Evolutionary conservation across 2,797 vertebrate genomes (phyloP), one percentile per base, ranked within the genome.

Genomic region (Clangula hyemalis): DNA sequence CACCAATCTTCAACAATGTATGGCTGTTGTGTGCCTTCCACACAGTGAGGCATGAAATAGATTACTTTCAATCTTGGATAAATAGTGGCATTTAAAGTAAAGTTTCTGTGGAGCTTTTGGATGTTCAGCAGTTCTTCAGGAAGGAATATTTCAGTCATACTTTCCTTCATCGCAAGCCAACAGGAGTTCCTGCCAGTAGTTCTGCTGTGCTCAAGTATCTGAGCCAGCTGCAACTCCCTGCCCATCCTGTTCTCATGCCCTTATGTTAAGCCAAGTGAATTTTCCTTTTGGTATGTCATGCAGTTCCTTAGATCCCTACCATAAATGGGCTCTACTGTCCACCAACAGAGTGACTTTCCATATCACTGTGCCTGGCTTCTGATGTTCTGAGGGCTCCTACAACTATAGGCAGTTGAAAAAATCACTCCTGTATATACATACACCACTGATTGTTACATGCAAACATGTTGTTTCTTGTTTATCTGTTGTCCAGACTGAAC

Each of bases 131-230:
- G 54, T 70, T 95, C 51, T 49, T 12, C 47, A 81, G 66, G 45
- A 88, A 68, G 43, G 85, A 85, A 51, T 90, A 39, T 86, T 88
- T 66, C 32, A 90, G 74, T 94, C 77, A 72, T 74, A 74, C 62
- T 95, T 95, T 72, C 76, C 82, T 90, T 91, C 38, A 58, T 93
- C 76, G 54, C 51, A 77, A 84, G 85, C 85, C 89, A 93, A 5
- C 4, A 32, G 27, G 20, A 8, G 4, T 91, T 88, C 80, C 60
- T 95, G 87, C 73, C 93, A 91, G 53, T 65, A 68, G 47, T 91
- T 87, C 57, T 73, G 39, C 49, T 68, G 5, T 0, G 1, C 27
- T 78, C 5, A 49, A 75, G 72, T 77, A 56, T 34, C 81, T 56
- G 74, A 90, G 47, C 81, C 78, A 89, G 65, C 62, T 85, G 76